A percentile compares a stretch with the other conserved stretches of the same genome.
Conservation (phyloP, 2,888 invertebrate species). For the Mylabris sibirica region DNA sequence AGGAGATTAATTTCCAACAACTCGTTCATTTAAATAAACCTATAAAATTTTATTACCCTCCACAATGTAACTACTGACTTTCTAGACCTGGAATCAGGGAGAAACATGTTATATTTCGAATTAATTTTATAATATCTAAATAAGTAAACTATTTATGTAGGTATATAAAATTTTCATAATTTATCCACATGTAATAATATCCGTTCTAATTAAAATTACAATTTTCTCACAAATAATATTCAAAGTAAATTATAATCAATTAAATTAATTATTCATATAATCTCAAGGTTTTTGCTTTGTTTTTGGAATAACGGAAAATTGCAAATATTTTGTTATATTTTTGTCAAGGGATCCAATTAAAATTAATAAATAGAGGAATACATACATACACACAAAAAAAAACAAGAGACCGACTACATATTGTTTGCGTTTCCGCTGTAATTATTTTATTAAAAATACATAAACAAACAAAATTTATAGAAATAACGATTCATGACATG, state of each 20-base stretch:
- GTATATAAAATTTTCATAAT: slow-evolving; percentile 19
- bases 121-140: slow-evolving; percentile 23
- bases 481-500: slow-evolving; percentile 42
- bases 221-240: neutral
- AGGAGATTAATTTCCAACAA: slow-evolving; percentile 28
- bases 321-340: slow-evolving; percentile 11
- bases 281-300: neutral
- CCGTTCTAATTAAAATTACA: neutral
- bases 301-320: neutral
- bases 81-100: slow-evolving; percentile 22
- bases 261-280: neutral
- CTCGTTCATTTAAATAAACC: slow-evolving; percentile 37
- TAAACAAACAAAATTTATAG: slow-evolving; percentile 35
- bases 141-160: slow-evolving; percentile 17
- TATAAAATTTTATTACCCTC: slow-evolving; percentile 33
- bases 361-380: slow-evolving; percentile 10
- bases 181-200: neutral
- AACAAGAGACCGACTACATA: slow-evolving; percentile 21
- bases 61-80: slow-evolving; percentile 33
- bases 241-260: neutral
- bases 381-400: neutral
- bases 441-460: slow-evolving; percentile 32
- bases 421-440: slow-evolving; percentile 29
- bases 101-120: slow-evolving; percentile 18
- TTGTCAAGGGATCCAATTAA: slow-evolving; percentile 31